Evolutionary conservation across 2,888 invertebrate genomes (phyloP), one percentile per base, ranked within the genome.

Genomic region (Epinotia ramella): DNA sequence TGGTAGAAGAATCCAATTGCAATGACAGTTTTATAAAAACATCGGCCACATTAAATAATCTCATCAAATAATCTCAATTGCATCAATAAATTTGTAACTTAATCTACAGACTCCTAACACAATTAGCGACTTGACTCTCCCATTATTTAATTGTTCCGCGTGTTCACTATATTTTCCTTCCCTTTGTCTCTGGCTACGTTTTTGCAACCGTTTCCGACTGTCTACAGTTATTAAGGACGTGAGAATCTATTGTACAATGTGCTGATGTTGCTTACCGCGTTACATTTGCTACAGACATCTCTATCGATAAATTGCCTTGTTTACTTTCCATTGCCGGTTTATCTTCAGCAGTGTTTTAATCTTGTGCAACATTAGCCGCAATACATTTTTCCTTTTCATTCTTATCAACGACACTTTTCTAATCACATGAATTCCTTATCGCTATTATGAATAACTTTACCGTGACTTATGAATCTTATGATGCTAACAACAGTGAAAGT

Each of bases 181-280:
- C 88, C 89, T 93, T 93, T 93, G 93, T 92, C 88, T 90, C 84
- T 85, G 84, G 81, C 86, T 91, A 83, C 84, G 91, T 92, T 93
- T 93, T 93, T 94, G 92, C 92, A 90, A 90, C 86, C 84, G 86
- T 91, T 93, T 93, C 93, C 93, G 92, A 92, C 88, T 87, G 85
- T 83, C 84, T 84, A 86, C 85, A 82, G 87, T 89, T 91, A 93
- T 91, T 93, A 93, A 85, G 93, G 89, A 94, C 93, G 93, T 94
- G 94, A 88, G 94, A 94, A 93, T 83, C 82, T 80, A 80, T 80
- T 82, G 81, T 82, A 86, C 84, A 87, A 85, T 83, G 82, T 81
- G 79, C 80, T 81, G 81, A 81, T 83, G 83, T 83, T 87, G 81
- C 81, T 85, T 85, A 87, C 86, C 80, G 83, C 85, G 86, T 85